Base-by-base conservation (phyloP, 2,888 invertebrate species). In the Chaitophorus viminalis region DNA sequence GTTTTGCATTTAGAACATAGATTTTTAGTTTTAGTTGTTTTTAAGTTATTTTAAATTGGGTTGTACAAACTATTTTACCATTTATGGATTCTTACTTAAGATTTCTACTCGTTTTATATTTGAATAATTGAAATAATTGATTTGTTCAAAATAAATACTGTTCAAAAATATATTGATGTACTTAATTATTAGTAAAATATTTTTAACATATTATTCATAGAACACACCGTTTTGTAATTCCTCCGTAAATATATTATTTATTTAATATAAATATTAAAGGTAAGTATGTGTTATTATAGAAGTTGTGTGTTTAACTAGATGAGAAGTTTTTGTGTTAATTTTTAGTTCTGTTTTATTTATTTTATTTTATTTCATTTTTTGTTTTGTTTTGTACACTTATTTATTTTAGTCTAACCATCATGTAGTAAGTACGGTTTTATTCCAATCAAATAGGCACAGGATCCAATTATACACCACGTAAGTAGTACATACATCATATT, bases 301-400 rank as follows among this genome's bases (percentile, higher is more conserved):
- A 36, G 8, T 82, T 65, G 46, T 78, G 31, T 78, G 46, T 86
- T 79, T 78, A 36, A 54, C 33, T 79, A 79, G 78, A 86, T 29
- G 70, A 78, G 72, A 78, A 21, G 86, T 78, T 86, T 86, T 86
- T 72, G 86, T 85, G 70, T 85, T 85, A 11, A 75, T 85, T 77
- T 85, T 85, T 84, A 76, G 65, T 84, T 84, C 68, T 31, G 68
- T 82, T 82, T 82, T 78, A 33, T 36, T 65, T 65, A 18, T 1
- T 72, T 74, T 33, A 60, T 60, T 21, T 46, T 39, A n/a, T n/a
- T n/a, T n/a, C n/a, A n/a, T n/a, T n/a, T n/a, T n/a, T n/a, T n/a
- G n/a, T 54, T 36, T 36, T 70, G 29, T 68, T 76, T 84, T 31
- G n/a, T 68, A 33, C 29, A 77, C 18, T 77, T 75, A 75, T 83